Evolutionary conservation across 92 coral and sea anemone species (phyloP).

Genomic region (Meandrina meandrites): DNA sequence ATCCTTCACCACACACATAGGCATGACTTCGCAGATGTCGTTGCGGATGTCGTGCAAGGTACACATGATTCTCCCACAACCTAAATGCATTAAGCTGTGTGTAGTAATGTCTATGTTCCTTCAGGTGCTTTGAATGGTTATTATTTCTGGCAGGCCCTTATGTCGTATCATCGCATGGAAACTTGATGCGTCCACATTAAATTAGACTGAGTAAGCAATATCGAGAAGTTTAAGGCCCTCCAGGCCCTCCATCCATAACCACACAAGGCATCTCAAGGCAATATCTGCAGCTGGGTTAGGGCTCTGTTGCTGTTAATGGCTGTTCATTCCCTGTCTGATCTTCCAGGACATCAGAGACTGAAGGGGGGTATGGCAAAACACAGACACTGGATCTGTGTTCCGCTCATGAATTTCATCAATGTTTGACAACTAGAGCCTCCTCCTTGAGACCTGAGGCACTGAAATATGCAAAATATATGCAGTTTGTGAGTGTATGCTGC

Average conservation of each 20-base stretch:
- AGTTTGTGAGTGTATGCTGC: background rate
- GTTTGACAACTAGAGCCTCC: background rate
- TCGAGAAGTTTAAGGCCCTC: no score
- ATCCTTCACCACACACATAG: constrained; percentile 51
- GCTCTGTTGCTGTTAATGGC: background rate
- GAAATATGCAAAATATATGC: background rate
- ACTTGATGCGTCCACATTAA: no score
- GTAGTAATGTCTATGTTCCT: constrained; percentile 29
- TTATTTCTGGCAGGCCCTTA: constrained; percentile 22
- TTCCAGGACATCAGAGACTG: background rate
- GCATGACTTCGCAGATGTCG: constrained; percentile 58
- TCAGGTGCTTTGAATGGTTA: constrained; percentile 48
- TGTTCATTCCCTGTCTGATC: no score
- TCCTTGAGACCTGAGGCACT: background rate
- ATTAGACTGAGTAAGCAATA: no score
- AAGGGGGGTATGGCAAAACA: background rate
- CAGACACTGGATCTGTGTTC: constrained; percentile 7
- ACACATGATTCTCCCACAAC: constrained; percentile 41
- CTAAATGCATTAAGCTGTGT: constrained; percentile 8
- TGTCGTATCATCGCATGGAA: no score
- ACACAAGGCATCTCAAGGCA: constrained; percentile 38
- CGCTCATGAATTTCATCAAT: background rate
- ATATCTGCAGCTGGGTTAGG: constrained; percentile 6
- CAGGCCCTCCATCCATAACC: background rate
- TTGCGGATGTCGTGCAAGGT: constrained; percentile 36